Percentiles rank a stretch among this genome's conserved stretches.
phyloP scores from a whole-genome alignment of 2,888 invertebrate genomes.

The Lasioglossum pauxillum region DNA sequence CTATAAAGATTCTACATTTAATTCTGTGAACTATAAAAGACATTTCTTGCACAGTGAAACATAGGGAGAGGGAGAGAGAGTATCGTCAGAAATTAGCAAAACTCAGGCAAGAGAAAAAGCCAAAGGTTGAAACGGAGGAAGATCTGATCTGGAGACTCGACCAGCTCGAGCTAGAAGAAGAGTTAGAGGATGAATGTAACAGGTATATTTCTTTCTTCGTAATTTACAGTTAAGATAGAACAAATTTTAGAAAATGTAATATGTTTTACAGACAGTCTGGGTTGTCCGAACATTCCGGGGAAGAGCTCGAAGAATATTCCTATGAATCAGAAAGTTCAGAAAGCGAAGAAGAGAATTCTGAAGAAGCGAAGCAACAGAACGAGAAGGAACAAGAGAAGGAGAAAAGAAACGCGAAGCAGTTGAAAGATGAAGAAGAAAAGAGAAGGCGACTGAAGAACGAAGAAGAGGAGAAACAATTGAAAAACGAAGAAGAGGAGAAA shows the following conservation, averaged over 20 bases:
- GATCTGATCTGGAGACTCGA: conserved; percentile 86
- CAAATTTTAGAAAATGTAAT: neutral
- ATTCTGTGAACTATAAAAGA: neutral
- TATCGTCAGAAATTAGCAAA: conserved; percentile 84
- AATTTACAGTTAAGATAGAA: neutral
- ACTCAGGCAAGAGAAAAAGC: conserved; percentile 79
- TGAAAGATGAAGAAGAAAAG: conserved; percentile 37
- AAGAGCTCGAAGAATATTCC: conserved; percentile 66
- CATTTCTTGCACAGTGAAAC: conserved; percentile 78
- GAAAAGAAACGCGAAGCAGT: neutral
- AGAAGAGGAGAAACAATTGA: conserved; percentile 37
- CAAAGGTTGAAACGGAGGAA: conserved; percentile 81
- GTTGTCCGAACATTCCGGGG: conserved; percentile 67
- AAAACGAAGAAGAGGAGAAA: conserved; percentile 39
- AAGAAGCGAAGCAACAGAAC: conserved; percentile 9
- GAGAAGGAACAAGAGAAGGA: neutral
- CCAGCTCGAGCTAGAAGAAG: conserved; percentile 88
- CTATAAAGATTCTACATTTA: neutral
- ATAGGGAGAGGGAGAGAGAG: conserved; percentile 84
- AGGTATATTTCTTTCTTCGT: conserved; percentile 63
- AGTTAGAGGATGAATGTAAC: conserved; percentile 85
- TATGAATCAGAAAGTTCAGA: conserved; percentile 66
- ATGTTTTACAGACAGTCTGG: conserved; percentile 70
- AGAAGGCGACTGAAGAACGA: neutral
- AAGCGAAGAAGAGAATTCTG: conserved; percentile 61